phyloP scores from a whole-genome alignment of 2,888 invertebrate genomes.

The Minunthozetes semirufus region DNA sequence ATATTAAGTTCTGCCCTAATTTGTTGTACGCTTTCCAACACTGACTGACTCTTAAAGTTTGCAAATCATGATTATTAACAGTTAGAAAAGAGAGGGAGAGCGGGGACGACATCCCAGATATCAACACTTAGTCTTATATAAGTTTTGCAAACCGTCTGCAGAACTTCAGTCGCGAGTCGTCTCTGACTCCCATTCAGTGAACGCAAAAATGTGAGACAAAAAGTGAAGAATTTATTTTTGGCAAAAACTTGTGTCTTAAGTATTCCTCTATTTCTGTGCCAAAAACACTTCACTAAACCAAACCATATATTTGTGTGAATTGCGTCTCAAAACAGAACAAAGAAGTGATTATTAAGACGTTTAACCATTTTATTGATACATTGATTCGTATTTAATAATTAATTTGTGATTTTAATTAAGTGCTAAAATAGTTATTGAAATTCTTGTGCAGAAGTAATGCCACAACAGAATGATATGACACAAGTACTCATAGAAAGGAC shows the following conservation, averaged over 20 bases:
- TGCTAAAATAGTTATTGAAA: neutral
- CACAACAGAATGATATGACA: constrained; percentile 28
- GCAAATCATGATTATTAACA: constrained; percentile 14
- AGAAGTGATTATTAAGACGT: neutral
- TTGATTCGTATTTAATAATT: neutral
- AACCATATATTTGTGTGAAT: neutral
- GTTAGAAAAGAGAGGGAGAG: constrained; percentile 18
- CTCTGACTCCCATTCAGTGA: neutral
- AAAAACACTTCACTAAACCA: neutral
- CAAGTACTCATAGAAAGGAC: constrained; percentile 38
- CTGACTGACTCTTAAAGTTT: constrained; percentile 3
- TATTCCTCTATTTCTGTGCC: constrained; percentile 1
- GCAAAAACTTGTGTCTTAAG: neutral
- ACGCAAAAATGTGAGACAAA: neutral
- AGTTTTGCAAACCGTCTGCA: neutral
- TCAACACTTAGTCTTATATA: neutral
- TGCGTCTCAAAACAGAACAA: neutral
- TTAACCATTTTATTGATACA: neutral
- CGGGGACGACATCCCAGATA: neutral
- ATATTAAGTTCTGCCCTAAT: constrained; percentile 30
- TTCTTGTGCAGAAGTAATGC: constrained; percentile 11
- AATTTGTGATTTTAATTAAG: neutral
- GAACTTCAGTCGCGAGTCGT: neutral
- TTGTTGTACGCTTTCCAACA: neutral
- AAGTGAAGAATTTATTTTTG: constrained; percentile 19